phyloP scores from a whole-genome alignment of 2,113 vertebrate genomes.

The Camelus dromedarius region DNA sequence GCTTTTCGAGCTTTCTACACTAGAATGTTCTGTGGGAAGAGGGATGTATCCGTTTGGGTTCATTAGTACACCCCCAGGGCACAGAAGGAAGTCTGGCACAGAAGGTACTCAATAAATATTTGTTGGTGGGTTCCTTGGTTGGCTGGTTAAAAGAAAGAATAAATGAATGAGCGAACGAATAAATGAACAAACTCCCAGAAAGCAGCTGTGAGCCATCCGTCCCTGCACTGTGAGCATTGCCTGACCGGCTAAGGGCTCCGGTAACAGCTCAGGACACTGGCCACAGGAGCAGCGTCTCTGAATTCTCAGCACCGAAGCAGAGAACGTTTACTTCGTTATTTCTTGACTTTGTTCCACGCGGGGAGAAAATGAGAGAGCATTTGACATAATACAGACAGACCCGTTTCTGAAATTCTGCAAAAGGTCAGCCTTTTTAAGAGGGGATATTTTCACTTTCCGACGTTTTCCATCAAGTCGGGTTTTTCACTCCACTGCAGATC shows the following conservation, averaged over 20 bases:
- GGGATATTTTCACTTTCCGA: neutral
- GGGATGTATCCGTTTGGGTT: neutral
- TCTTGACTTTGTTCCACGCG: neutral
- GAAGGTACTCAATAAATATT: neutral
- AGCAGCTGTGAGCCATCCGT: neutral
- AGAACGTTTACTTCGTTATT: neutral
- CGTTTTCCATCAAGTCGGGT: neutral
- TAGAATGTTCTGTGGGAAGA: neutral
- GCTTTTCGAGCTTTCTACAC: neutral
- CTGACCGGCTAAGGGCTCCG: neutral
- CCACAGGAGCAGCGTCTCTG: neutral
- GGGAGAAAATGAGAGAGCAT: neutral
- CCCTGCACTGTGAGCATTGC: fast-evolving
- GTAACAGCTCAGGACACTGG: neutral
- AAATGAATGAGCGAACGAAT: fast-evolving
- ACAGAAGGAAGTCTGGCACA: neutral
- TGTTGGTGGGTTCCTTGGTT: neutral
- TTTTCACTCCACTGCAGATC: conserved; percentile 4
- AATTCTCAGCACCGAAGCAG: neutral
- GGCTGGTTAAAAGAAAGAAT: neutral
- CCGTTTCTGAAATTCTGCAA: conserved; percentile 27
- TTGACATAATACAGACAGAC: neutral
- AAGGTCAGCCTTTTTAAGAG: neutral
- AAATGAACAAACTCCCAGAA: neutral
- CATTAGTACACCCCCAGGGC: neutral